These are phyloP conservation scores for Philaenus spumarius DNA, from an alignment of 1,140 invertebrate genomes.

Conservation along the genomic window DNA sequence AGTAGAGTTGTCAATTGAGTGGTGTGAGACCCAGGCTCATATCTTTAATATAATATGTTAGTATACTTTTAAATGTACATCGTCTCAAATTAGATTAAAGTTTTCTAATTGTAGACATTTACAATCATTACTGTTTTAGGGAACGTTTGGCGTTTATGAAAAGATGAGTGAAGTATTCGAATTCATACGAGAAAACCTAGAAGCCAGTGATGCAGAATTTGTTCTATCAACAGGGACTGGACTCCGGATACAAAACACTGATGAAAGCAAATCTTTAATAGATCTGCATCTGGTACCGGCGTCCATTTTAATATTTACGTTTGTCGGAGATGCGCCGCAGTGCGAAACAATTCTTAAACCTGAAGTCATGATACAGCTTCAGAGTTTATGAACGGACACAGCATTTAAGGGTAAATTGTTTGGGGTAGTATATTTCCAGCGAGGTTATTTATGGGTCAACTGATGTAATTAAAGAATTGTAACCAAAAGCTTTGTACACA, in stretches of 20 bases:
- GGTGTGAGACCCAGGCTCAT: too few species aligned
- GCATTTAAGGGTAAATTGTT: background rate
- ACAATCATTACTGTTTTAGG: slow-evolving; percentile 53
- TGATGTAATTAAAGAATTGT: too few species aligned
- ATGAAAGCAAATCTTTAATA: slow-evolving; percentile 56
- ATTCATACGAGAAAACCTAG: slow-evolving; percentile 66
- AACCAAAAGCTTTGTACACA: too few species aligned
- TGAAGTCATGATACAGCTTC: slow-evolving; percentile 62
- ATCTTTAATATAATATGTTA: too few species aligned
- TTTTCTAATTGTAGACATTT: too few species aligned
- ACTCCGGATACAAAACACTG: slow-evolving; percentile 49
- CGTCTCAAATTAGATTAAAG: too few species aligned
- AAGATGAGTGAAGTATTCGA: slow-evolving; percentile 58
- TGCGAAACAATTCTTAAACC: slow-evolving; percentile 59
- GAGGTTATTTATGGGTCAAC: too few species aligned
- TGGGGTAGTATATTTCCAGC: too few species aligned
- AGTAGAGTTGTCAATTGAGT: too few species aligned
- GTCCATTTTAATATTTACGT: slow-evolving; percentile 60
- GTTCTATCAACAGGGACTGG: slow-evolving; percentile 53
- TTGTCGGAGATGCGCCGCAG: slow-evolving; percentile 47
- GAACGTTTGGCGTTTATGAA: slow-evolving; percentile 76
- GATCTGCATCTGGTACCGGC: slow-evolving; percentile 70
- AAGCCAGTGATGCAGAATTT: slow-evolving; percentile 41
- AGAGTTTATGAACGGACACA: slow-evolving; percentile 28
- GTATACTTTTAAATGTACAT: too few species aligned